Conservation (phyloP, 2,797 vertebrate genomes). For the Thripadectes ignobilis region DNA sequence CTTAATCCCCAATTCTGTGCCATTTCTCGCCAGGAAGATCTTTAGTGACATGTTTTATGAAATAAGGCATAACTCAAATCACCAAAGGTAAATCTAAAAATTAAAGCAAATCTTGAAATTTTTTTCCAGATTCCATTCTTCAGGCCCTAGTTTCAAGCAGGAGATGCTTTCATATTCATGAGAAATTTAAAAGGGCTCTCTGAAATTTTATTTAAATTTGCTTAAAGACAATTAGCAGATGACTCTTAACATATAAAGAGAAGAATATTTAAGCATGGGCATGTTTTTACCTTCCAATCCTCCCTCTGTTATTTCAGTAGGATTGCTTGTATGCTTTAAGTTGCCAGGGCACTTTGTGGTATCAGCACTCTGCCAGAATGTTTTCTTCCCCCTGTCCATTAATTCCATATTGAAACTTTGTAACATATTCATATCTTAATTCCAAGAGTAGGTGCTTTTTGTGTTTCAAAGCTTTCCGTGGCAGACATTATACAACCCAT, state of each 20-base stretch:
- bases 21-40: neutral
- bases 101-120: neutral
- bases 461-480: neutral
- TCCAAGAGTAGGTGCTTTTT: neutral
- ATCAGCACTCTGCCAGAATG: neutral
- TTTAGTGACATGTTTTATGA: conserved; percentile 30
- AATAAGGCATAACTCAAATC: conserved; percentile 45
- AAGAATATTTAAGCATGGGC: neutral
- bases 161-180: neutral
- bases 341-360: neutral
- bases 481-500: neutral
- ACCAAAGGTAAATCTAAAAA: conserved; percentile 44
- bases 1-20: neutral
- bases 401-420: neutral
- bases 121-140: neutral
- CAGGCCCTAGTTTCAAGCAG: neutral
- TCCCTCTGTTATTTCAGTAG: neutral
- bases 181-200: neutral
- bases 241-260: neutral
- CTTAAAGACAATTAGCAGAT: neutral
- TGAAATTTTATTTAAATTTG: neutral
- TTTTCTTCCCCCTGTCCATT: neutral
- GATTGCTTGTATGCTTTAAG: neutral
- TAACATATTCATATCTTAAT: neutral
- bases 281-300: neutral